A percentile compares a stretch with the other conserved stretches of the same genome.
Conservation (phyloP, 2,113 vertebrate genomes). For the Ptychochromis oligacanthus region DNA sequence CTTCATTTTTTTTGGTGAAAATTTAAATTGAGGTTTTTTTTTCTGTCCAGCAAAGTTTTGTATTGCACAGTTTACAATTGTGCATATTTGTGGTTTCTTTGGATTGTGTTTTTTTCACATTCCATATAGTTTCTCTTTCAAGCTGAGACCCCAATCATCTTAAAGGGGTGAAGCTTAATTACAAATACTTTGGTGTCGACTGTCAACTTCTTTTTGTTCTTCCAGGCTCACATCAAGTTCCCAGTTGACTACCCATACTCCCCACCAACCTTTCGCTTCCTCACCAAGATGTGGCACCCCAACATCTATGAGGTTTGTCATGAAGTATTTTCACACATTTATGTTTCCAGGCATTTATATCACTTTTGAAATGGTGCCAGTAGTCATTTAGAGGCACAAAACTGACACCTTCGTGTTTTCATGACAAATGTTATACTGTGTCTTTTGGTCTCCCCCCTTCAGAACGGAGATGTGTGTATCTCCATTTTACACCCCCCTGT, state of each 20-base stretch:
- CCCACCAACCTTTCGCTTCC: conserved; percentile 97
- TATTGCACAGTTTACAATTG: background rate
- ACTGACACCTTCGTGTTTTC: background rate
- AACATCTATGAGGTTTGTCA: conserved; percentile 95
- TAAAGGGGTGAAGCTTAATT: background rate
- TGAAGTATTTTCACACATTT: background rate
- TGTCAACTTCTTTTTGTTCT: conserved; percentile 30
- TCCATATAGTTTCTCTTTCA: background rate
- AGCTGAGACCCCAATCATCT: background rate
- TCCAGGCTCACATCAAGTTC: conserved; percentile 98
- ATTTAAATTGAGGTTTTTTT: too few species aligned
- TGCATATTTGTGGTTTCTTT: background rate
- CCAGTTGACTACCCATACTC: conserved; percentile 98
- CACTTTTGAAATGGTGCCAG: background rate
- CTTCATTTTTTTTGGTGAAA: background rate
- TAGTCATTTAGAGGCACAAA: background rate
- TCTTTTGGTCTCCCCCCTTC: conserved; percentile 18
- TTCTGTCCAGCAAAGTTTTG: too few species aligned
- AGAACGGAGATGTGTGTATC: conserved; percentile 99
- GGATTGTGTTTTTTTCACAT: background rate
- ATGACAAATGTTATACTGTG: background rate
- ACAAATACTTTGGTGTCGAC: background rate
- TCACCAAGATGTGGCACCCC: conserved; percentile 99
- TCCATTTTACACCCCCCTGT: conserved; percentile 98
- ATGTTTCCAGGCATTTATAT: background rate